phyloP scores from a whole-genome alignment of 1,140 invertebrate genomes.

The Bombus haemorrhoidalis region DNA sequence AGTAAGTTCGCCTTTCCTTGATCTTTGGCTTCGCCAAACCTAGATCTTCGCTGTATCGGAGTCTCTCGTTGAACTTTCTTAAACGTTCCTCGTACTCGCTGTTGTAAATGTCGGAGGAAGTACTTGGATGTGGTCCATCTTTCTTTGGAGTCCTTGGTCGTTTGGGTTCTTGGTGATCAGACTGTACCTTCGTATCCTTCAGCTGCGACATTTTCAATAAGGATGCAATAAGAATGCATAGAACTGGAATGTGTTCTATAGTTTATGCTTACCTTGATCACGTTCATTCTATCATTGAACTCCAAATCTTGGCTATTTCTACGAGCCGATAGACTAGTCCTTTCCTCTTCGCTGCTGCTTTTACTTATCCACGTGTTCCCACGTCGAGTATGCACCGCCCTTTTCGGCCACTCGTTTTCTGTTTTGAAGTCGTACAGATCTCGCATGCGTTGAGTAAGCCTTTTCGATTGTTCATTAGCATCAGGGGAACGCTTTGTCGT shows the following conservation, averaged over 20 bases:
- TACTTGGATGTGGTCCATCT: background rate
- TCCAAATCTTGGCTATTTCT: constrained; percentile 72
- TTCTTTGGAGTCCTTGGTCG: background rate
- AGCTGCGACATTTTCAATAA: background rate
- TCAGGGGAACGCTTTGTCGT: constrained; percentile 29
- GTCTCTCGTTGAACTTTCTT: constrained; percentile 59
- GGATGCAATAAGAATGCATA: background rate
- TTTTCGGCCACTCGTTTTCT: constrained; percentile 73
- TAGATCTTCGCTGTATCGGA: constrained; percentile 70
- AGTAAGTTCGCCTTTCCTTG: constrained; percentile 67
- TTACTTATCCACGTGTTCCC: constrained; percentile 71
- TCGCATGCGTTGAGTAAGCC: constrained; percentile 69
- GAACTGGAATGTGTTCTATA: background rate
- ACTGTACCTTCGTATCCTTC: constrained; percentile 34
- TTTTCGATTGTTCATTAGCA: constrained; percentile 41
- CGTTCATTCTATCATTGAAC: constrained; percentile 64
- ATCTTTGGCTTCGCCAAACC: constrained; percentile 21
- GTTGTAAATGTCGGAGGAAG: constrained; percentile 35
- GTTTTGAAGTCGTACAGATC: constrained; percentile 76
- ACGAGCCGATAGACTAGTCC: constrained; percentile 23
- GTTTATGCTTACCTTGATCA: constrained; percentile 41
- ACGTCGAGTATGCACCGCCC: constrained; percentile 42
- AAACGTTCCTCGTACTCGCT: constrained; percentile 54
- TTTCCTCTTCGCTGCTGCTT: constrained; percentile 72
- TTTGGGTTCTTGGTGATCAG: constrained; percentile 8